These are phyloP conservation scores for Ochropleura leucogaster DNA, from an alignment of 2,888 invertebrate genomes.

Conservation along the genomic window DNA sequence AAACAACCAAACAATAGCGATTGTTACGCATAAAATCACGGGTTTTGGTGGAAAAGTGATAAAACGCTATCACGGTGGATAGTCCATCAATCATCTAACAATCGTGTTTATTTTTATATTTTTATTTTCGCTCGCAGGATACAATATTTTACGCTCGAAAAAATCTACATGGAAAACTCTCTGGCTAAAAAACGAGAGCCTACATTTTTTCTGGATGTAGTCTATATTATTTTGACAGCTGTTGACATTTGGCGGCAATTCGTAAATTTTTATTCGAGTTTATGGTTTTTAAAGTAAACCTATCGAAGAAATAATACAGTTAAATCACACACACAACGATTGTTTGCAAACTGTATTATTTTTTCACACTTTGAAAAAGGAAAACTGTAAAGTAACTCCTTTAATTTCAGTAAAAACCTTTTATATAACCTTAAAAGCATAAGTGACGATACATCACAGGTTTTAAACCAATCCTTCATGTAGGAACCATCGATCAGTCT, in stretches of 20 bases:
- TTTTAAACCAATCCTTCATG: constrained; percentile 35
- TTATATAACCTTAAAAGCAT: constrained; percentile 43
- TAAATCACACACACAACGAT: no score
- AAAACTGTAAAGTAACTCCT: constrained; percentile 16
- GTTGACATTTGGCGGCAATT: constrained; percentile 44
- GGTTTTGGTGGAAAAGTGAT: constrained; percentile 55
- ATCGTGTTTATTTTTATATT: constrained; percentile 55
- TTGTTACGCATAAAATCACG: constrained; percentile 57
- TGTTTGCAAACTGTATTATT: no score
- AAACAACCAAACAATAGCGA: constrained; percentile 61
- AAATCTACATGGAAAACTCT: constrained; percentile 20
- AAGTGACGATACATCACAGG: constrained; percentile 21
- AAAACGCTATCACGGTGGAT: constrained; percentile 57
- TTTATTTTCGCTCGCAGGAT: constrained; percentile 40
- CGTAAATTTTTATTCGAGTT: constrained; percentile 6
- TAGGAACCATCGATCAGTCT: constrained; percentile 39
- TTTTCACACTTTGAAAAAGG: background rate
- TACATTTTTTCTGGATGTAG: constrained; percentile 23
- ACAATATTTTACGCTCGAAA: constrained; percentile 52
- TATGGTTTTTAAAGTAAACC: background rate
- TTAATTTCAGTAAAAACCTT: constrained; percentile 8
- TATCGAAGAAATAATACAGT: no score
- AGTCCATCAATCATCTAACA: constrained; percentile 63
- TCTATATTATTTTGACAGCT: constrained; percentile 59
- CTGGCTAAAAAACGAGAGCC: constrained; percentile 8